These are phyloP conservation scores for Popillia japonica DNA, from an alignment of 1,140 invertebrate genomes.

Conservation along the genomic window DNA sequence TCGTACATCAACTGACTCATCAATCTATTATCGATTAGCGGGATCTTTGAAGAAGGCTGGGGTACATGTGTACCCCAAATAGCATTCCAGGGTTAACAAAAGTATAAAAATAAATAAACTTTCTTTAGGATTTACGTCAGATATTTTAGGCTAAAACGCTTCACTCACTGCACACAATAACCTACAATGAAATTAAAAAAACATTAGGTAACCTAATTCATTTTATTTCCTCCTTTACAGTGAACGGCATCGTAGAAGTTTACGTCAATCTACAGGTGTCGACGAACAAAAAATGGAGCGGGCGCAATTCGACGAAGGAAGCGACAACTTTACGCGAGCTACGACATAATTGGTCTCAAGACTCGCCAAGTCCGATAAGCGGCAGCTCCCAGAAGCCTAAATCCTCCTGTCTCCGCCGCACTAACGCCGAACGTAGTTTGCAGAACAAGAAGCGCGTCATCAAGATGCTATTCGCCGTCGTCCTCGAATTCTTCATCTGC, in stretches of 20 bases:
- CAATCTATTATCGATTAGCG: too few relatives aligned
- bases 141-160: too few relatives aligned
- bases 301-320: conserved; percentile 23
- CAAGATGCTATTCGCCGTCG: conserved; percentile 70
- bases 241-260: conserved; percentile 48
- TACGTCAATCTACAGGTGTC: conserved; percentile 53
- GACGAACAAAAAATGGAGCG: conserved; percentile 50
- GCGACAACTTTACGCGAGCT: conserved; percentile 46
- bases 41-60: too few relatives aligned
- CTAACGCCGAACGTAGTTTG: conserved; percentile 62
- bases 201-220: too few relatives aligned
- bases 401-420: conserved; percentile 50
- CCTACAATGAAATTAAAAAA: too few relatives aligned
- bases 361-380: conserved; percentile 48
- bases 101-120: too few relatives aligned
- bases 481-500: conserved; percentile 79
- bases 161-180: too few relatives aligned
- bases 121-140: too few relatives aligned
- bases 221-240: conserved; percentile 42
- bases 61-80: too few relatives aligned
- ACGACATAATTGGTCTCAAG: conserved; percentile 53
- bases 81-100: too few relatives aligned
- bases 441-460: conserved; percentile 63
- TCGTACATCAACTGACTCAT: too few relatives aligned
- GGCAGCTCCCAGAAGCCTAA: conserved; percentile 45